A percentile compares a stretch with the other conserved stretches of the same genome.
Conservation (phyloP, 2,113 vertebrate species). For the Pteropus alecto region DNA sequence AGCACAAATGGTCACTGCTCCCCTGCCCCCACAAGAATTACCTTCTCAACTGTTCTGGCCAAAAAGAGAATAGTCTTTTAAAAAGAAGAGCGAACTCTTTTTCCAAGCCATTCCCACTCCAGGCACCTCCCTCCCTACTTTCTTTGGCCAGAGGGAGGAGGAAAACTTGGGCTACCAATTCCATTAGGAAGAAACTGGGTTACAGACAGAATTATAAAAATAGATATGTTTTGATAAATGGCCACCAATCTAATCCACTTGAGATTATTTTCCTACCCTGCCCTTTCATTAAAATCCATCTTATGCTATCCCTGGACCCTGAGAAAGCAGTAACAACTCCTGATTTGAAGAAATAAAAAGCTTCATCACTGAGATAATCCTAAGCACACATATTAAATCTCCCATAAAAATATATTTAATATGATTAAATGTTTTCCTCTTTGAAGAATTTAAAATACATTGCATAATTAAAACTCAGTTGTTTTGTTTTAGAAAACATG, state of each 20-base stretch:
- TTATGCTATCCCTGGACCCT: neutral
- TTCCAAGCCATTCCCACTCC: neutral
- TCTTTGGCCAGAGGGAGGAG: neutral
- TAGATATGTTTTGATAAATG: neutral
- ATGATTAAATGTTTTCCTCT: neutral
- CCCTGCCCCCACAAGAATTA: neutral
- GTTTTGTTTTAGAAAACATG: neutral
- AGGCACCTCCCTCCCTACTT: neutral
- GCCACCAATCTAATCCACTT: neutral
- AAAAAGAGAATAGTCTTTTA: neutral
- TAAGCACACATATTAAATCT: neutral
- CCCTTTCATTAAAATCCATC: neutral
- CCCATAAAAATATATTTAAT: conserved; percentile 1
- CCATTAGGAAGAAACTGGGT: neutral
- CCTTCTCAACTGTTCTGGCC: neutral
- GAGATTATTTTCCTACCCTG: neutral
- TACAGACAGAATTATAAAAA: neutral
- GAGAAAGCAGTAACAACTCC: neutral
- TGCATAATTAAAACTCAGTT: neutral
- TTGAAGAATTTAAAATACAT: neutral
- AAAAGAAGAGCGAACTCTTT: neutral
- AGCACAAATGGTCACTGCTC: neutral
- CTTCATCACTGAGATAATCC: neutral
- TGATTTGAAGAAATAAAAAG: conserved; percentile 1
- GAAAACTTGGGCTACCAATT: neutral